These are phyloP conservation scores for Lepisosteus osseus DNA, from an alignment of 2,113 vertebrate genomes.

Conservation along the genomic window DNA sequence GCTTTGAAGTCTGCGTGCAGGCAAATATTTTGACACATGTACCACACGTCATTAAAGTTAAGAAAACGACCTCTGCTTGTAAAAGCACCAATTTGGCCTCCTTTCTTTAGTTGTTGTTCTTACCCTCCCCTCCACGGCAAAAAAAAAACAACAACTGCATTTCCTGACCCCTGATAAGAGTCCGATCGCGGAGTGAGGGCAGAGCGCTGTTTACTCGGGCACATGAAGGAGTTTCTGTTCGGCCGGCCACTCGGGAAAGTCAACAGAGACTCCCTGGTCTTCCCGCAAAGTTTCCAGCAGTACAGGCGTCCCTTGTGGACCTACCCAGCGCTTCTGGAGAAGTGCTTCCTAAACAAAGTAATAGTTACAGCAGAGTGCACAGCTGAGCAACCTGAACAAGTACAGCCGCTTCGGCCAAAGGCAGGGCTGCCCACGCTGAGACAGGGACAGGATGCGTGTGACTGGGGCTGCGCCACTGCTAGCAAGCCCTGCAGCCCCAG, in stretches of 20 bases:
- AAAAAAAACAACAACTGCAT: slow-evolving; percentile 40
- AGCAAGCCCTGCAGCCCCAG: too few species aligned
- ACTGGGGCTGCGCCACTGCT: too few species aligned
- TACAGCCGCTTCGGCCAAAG: too few species aligned
- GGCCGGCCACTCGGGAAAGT: slow-evolving; percentile 1
- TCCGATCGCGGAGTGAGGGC: slow-evolving; percentile 22
- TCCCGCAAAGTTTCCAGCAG: slow-evolving; percentile 15
- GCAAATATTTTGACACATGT: slow-evolving; percentile 40
- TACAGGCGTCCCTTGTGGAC: slow-evolving; percentile 14
- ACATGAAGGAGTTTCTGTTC: slow-evolving; percentile 28
- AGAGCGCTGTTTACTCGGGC: slow-evolving; percentile 8
- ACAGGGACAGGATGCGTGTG: too few species aligned
- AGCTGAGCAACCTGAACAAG: background rate
- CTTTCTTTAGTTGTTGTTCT: background rate
- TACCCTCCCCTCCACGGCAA: background rate
- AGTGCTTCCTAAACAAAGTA: background rate
- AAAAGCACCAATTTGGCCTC: slow-evolving; percentile 31
- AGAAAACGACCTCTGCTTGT: slow-evolving; percentile 31
- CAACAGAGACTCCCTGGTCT: slow-evolving; percentile 14
- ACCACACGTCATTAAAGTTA: slow-evolving; percentile 41
- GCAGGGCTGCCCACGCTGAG: too few species aligned
- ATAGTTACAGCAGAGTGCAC: slow-evolving; percentile 11
- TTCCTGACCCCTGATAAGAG: slow-evolving; percentile 48
- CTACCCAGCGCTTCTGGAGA: background rate
- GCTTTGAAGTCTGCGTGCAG: slow-evolving; percentile 36